Evolutionary conservation across 2,888 invertebrate genomes (phyloP).

Genomic region (Poecilus cupreus): DNA sequence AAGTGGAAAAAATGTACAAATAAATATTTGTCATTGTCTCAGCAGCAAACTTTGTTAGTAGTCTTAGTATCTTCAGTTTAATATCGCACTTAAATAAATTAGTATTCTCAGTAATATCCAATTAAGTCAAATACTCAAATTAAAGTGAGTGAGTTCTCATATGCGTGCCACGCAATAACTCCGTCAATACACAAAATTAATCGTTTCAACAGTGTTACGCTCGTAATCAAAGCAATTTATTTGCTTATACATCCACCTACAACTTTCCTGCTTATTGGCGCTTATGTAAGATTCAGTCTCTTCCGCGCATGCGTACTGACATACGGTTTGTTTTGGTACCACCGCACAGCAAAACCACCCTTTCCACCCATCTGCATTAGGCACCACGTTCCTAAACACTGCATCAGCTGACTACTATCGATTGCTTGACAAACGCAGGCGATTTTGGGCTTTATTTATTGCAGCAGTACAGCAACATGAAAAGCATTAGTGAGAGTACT

Average conservation of each 20-base stretch:
- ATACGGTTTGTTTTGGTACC: conserved; percentile 60
- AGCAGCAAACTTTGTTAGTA: no score
- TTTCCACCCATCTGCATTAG: conserved; percentile 20
- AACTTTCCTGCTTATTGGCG: conserved; percentile 12
- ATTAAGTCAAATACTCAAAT: not conserved
- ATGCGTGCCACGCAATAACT: not conserved
- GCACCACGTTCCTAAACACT: not conserved
- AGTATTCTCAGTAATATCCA: no score
- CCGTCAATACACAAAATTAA: conserved; percentile 1
- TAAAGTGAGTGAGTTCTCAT: not conserved
- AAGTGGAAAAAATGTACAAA: no score
- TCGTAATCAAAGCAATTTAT: conserved; percentile 30
- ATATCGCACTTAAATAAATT: no score
- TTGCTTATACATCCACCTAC: conserved; percentile 33
- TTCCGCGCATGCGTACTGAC: conserved; percentile 50
- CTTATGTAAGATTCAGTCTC: conserved; percentile 43
- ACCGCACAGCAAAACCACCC: conserved; percentile 41
- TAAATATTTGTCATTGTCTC: no score
- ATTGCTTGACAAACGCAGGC: conserved; percentile 32
- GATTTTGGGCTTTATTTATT: conserved; percentile 22
- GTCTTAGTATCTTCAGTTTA: no score
- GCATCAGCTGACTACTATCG: conserved; percentile 52
- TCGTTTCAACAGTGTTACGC: not conserved
- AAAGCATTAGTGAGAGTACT: conserved; percentile 26
- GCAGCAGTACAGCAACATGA: conserved; percentile 18